phyloP scores from a whole-genome alignment of 92 coral and sea anemone genomes.

The Zoanthus gigantus region DNA sequence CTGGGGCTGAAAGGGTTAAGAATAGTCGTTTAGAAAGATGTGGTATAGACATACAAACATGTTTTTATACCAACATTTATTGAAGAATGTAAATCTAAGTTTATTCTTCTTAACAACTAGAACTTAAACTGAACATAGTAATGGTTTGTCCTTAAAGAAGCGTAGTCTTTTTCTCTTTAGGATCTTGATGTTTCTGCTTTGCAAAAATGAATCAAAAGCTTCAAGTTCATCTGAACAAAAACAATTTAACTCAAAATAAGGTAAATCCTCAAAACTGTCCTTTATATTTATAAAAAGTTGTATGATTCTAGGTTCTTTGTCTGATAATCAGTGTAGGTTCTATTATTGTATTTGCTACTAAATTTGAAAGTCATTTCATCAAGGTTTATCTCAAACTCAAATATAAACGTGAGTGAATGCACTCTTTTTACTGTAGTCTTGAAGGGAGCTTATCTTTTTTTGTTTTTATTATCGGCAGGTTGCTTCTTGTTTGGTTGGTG shows the following conservation, averaged over 20 bases:
- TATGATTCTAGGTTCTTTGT: slow-evolving; percentile 16
- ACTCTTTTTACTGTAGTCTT: slow-evolving; percentile 12
- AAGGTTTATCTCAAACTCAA: slow-evolving; percentile 11
- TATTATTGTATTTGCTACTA: neutral
- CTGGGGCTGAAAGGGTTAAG: neutral
- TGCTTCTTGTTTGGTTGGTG: slow-evolving; percentile 31
- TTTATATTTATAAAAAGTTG: slow-evolving; percentile 9
- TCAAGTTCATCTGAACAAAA: slow-evolving; percentile 1
- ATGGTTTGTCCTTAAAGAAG: slow-evolving; percentile 1
- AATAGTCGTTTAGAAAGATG: neutral
- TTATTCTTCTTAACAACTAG: neutral
- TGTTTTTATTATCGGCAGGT: slow-evolving; percentile 19
- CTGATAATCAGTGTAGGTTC: neutral
- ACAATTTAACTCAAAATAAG: slow-evolving; percentile 12
- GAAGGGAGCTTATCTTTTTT: slow-evolving; percentile 16
- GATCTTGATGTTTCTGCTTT: slow-evolving; percentile 18
- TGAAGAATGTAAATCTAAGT: neutral
- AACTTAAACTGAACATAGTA: neutral
- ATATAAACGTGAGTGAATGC: slow-evolving; percentile 12
- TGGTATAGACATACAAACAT: slow-evolving; percentile 1
- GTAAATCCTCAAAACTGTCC: slow-evolving; percentile 7
- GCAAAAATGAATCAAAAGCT: neutral
- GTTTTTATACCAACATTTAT: neutral
- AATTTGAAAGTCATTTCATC: slow-evolving; percentile 6
- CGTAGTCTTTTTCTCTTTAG: neutral